Conservation (phyloP, 35 echinoderm and acorn worm genomes). For the Heliocidaris erythrogramma region DNA sequence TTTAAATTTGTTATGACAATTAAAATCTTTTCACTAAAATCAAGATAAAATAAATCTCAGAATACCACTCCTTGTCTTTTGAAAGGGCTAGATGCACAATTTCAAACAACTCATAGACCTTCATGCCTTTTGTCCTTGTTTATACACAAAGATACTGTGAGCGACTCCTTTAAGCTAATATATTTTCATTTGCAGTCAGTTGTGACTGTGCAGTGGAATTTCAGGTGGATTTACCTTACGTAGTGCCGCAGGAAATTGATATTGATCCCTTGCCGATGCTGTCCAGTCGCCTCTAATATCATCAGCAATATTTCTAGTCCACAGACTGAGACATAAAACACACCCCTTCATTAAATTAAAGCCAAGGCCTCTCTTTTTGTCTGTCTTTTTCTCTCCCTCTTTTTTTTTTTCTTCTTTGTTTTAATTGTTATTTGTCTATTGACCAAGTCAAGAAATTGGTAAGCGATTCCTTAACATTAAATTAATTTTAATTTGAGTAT, state of each 20-base stretch:
- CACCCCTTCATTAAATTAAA: conserved; percentile 1
- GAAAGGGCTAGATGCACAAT: no score
- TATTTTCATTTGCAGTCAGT: conserved; percentile 27
- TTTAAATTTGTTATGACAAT: no score
- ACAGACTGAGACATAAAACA: neutral
- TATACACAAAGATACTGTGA: neutral
- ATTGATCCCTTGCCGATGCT: conserved; percentile 13
- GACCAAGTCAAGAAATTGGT: no score
- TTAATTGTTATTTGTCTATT: neutral
- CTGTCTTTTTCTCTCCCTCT: neutral
- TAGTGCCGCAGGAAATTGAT: conserved; percentile 39
- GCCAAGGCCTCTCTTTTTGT: neutral
- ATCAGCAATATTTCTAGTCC: conserved; percentile 15
- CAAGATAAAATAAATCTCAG: no score
- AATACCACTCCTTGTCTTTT: no score
- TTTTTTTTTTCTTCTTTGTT: neutral
- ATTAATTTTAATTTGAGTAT: no score
- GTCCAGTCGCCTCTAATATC: conserved; percentile 29
- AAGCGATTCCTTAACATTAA: no score
- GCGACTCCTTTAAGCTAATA: neutral
- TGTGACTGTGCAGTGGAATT: neutral
- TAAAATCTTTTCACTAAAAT: no score
- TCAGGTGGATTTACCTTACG: conserved; percentile 10
- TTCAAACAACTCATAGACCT: no score
- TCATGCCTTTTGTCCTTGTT: neutral